phyloP scores from a whole-genome alignment of 2,797 vertebrate genomes.

The Enteromius argenteus region DNA sequence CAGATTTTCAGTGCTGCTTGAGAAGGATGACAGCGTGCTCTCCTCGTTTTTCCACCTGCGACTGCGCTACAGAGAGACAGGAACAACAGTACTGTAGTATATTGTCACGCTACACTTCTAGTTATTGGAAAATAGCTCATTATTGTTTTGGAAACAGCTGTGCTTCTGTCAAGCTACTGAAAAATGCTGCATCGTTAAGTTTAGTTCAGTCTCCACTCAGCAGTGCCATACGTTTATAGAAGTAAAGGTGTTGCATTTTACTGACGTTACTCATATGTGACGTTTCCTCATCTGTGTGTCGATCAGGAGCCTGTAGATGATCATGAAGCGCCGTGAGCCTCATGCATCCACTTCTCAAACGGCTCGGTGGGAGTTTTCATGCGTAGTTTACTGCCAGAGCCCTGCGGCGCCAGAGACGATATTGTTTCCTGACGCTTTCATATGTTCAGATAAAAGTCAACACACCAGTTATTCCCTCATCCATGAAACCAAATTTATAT shows the following conservation, averaged over 20 bases:
- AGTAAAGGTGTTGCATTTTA: not conserved
- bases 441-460: constrained; percentile 47
- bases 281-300: not conserved
- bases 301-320: constrained; percentile 7
- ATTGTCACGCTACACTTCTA: not conserved
- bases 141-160: not conserved
- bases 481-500: not conserved
- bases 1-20: not conserved
- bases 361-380: constrained; percentile 6
- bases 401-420: not conserved
- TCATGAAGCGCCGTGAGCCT: not conserved
- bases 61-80: not conserved
- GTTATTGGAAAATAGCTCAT: not conserved
- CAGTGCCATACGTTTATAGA: not conserved
- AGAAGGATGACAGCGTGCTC: not conserved
- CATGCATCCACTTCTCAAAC: not conserved
- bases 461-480: constrained; percentile 18
- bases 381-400: not conserved
- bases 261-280: not conserved
- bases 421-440: constrained; percentile 33
- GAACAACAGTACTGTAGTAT: not conserved
- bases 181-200: not conserved
- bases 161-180: not conserved
- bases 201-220: not conserved
- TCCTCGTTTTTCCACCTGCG: not conserved